Conservation (phyloP, 2,888 invertebrate species). For the Drosophila neutralis region DNA sequence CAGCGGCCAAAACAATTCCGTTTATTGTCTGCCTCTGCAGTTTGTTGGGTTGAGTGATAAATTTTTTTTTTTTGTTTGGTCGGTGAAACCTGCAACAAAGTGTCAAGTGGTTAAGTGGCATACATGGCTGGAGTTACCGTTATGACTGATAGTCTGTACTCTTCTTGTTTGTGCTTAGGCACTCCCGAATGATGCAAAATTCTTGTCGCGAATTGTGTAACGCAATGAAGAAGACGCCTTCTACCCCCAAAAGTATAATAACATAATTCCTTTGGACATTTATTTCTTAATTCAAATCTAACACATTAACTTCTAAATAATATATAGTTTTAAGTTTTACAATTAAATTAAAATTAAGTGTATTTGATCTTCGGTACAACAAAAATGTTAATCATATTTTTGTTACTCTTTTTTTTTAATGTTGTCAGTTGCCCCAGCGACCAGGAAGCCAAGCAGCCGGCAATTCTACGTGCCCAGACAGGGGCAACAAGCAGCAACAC, state of each 20-base stretch:
- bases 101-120: constrained; percentile 68
- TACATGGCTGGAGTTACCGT: constrained; percentile 38
- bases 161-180: background rate
- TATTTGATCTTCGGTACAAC: background rate
- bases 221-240: too few species aligned
- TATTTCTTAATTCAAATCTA: background rate
- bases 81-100: constrained; percentile 42
- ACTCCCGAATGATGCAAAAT: too few species aligned
- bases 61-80: background rate
- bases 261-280: accelerated
- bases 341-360: background rate
- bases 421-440: constrained; percentile 38
- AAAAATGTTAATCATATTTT: background rate
- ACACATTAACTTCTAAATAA: too few species aligned
- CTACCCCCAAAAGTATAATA: background rate
- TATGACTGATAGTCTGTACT: constrained; percentile 1
- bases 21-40: constrained; percentile 39
- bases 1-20: constrained; percentile 54
- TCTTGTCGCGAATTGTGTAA: background rate
- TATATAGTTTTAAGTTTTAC: background rate
- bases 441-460: constrained; percentile 60
- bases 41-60: background rate
- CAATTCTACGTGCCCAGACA: constrained; percentile 67
- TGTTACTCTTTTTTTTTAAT: constrained; percentile 10
- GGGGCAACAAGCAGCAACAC: constrained; percentile 19